These are phyloP conservation scores for Cydia amplana DNA, from an alignment of 1,140 invertebrate genomes.

Conservation along the genomic window DNA sequence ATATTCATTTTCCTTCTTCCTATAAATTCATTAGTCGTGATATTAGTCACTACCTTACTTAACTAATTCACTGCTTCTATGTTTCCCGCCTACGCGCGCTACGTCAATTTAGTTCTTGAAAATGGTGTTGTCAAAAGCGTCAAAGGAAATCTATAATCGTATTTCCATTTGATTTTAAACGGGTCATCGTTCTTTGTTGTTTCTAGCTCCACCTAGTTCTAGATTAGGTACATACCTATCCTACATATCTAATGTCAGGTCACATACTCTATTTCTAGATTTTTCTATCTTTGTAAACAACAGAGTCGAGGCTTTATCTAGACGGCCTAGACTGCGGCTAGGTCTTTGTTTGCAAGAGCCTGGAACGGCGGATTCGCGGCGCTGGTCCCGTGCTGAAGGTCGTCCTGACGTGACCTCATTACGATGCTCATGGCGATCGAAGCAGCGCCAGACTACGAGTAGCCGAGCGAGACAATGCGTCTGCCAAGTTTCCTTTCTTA, in stretches of 20 bases:
- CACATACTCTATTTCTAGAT: not conserved
- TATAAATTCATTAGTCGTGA: slow-evolving; percentile 1
- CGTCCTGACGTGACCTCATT: slow-evolving; percentile 46
- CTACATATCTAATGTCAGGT: not conserved
- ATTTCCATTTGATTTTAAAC: slow-evolving; percentile 7
- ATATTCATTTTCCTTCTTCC: not conserved
- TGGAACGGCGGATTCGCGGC: not conserved
- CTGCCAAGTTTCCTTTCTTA: slow-evolving; percentile 23
- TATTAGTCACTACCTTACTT: slow-evolving; percentile 17
- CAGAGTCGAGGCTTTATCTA: not conserved
- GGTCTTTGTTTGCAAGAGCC: not conserved
- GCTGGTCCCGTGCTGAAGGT: slow-evolving; percentile 39
- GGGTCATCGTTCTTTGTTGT: not conserved
- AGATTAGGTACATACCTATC: not conserved
- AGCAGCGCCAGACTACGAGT: slow-evolving; percentile 35
- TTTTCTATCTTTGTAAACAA: not conserved
- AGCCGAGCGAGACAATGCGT: slow-evolving; percentile 24
- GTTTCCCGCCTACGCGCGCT: slow-evolving; percentile 6
- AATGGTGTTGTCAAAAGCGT: not conserved
- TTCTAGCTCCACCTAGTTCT: not conserved
- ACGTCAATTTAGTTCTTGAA: not conserved
- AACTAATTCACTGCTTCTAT: slow-evolving; percentile 1
- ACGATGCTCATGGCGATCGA: slow-evolving; percentile 45
- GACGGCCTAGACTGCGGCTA: not conserved
- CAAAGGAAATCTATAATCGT: not conserved